Percentiles rank a stretch among this genome's conserved stretches.
Conservation (phyloP, 2,113 vertebrate species). For the Dendrocopos noguchii region DNA sequence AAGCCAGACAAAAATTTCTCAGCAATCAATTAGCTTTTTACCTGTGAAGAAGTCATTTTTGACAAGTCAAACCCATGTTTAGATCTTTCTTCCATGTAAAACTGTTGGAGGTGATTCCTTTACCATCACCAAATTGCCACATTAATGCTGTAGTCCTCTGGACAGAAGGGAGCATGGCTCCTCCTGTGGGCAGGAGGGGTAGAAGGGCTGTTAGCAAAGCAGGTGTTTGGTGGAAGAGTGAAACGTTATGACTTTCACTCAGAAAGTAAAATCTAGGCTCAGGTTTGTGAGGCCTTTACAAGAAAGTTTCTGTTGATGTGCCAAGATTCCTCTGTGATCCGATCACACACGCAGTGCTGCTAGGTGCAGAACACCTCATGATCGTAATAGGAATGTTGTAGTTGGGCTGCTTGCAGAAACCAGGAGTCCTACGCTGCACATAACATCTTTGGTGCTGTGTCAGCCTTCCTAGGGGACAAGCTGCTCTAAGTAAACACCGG, state of each 20-base stretch:
- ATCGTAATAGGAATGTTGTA: rapidly evolving
- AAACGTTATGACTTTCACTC: not conserved
- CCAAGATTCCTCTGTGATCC: not conserved
- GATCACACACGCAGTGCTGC: not conserved
- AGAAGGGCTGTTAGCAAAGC: not conserved
- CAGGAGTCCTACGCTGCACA: not conserved
- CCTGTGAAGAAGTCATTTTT: not conserved
- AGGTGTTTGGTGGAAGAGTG: not conserved
- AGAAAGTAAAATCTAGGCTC: not conserved
- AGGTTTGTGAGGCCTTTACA: not conserved
- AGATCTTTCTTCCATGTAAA: not conserved
- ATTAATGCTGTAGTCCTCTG: not conserved
- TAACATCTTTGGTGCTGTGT: not conserved
- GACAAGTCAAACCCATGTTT: not conserved
- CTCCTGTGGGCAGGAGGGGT: not conserved
- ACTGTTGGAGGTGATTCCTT: not conserved
- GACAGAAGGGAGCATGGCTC: not conserved
- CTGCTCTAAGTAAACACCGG: not conserved
- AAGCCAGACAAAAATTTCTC: not conserved
- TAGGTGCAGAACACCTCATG: not conserved
- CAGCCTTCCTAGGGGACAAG: not conserved
- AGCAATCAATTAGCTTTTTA: not conserved
- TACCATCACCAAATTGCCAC: no score
- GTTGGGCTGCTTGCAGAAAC: not conserved
- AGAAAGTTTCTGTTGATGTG: not conserved